A percentile compares a stretch with the other conserved stretches of the same genome.
Conservation (phyloP, 2,888 invertebrate genomes). For the Rhodophaea formosa region DNA sequence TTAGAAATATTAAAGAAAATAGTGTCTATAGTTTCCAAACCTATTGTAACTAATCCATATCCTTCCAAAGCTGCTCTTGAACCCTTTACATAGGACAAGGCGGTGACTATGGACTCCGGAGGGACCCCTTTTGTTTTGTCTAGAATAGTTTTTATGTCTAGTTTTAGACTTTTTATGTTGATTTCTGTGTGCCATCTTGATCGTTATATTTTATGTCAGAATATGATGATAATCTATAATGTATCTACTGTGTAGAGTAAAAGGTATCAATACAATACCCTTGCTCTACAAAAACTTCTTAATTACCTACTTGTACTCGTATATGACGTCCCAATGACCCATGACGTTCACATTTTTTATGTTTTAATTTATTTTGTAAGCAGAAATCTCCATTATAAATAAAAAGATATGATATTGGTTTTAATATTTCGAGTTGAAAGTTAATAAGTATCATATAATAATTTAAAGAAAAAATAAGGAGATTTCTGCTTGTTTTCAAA, state of each 20-base stretch:
- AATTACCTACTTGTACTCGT: conserved; percentile 39
- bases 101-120: conserved; percentile 61
- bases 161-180: conserved; percentile 39
- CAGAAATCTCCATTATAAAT: conserved; percentile 49
- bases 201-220: conserved; percentile 7
- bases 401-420: too few species aligned
- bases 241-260: conserved; percentile 38
- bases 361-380: conserved; percentile 25
- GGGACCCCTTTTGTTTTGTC: conserved; percentile 38
- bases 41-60: conserved; percentile 48
- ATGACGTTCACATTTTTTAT: not conserved
- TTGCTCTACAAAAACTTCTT: conserved; percentile 41
- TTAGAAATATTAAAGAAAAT: conserved; percentile 27
- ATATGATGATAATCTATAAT: conserved; percentile 27
- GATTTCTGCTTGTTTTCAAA: conserved; percentile 40
- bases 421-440: too few species aligned
- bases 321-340: conserved; percentile 35
- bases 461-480: conserved; percentile 27
- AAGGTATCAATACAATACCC: conserved; percentile 69
- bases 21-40: conserved; percentile 48
- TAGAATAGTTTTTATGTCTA: conserved; percentile 52
- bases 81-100: conserved; percentile 72
- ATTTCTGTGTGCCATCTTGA: conserved; percentile 15
- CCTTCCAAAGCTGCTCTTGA: conserved; percentile 61
- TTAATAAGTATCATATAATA: too few species aligned